Evolutionary conservation across 2,113 vertebrate species (phyloP).

Genomic region (Syrmaticus mikado): DNA sequence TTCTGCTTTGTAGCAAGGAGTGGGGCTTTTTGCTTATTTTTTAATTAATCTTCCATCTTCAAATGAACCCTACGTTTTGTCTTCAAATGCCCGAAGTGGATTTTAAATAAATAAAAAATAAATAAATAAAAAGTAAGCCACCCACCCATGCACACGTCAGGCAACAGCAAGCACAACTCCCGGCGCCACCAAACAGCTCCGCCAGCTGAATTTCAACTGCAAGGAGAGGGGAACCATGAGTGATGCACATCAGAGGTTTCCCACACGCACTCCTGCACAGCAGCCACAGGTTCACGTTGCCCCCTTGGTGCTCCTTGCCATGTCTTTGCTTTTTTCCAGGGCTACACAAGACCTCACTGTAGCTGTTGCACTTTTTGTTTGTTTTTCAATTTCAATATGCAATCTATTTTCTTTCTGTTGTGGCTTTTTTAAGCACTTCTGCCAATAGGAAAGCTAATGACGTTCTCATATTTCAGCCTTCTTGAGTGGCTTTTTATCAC

Average conservation of each 20-base stretch:
- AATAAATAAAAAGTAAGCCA: neutral
- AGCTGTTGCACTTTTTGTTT: neutral
- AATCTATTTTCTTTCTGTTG: slow-evolving; percentile 47
- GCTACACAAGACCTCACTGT: neutral
- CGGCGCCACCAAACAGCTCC: neutral
- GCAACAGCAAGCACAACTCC: slow-evolving; percentile 11
- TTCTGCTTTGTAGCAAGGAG: neutral
- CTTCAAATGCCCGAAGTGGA: neutral
- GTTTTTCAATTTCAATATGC: neutral
- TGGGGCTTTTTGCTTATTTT: neutral
- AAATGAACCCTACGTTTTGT: neutral
- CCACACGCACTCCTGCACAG: neutral
- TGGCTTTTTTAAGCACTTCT: slow-evolving; percentile 54
- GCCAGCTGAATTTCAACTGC: neutral
- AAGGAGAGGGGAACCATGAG: neutral
- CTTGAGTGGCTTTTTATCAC: slow-evolving; percentile 68
- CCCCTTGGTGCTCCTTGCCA: neutral
- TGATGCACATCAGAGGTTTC: neutral
- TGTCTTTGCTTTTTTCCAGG: slow-evolving; percentile 1
- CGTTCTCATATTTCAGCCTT: slow-evolving; percentile 57
- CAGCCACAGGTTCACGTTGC: neutral
- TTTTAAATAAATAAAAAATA: neutral
- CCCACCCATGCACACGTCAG: neutral
- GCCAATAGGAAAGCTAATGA: slow-evolving; percentile 51
- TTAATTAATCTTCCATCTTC: neutral